Evolutionary conservation across 2,113 vertebrate species (phyloP), one percentile per base, ranked within the genome.

Genomic region (Terrapene triunguis): DNA sequence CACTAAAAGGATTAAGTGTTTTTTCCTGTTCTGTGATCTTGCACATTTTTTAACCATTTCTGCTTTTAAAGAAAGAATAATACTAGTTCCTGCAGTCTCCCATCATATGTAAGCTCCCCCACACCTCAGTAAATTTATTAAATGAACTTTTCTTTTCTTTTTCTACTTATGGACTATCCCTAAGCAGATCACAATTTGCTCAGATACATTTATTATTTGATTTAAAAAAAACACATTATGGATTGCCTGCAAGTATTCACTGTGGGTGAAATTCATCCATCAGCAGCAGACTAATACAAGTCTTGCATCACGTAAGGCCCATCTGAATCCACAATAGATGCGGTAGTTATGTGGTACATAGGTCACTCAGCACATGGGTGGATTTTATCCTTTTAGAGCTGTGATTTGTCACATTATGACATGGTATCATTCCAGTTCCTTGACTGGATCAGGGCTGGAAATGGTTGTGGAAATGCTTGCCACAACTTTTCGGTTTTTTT

Each of bases 401-500:
- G 5, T 38, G 8, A 72, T 38, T 72, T 5, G 35, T 72, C 19
- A 38, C 19, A 72, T 72, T 38, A 22, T 38, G 65, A 5, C 8
- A 38, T 38, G 65, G 19, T 72, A 29, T 47, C 44, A 6, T 44
- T 47, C 44, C 12, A 44, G 74, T 78, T 78, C 24, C 38, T 78
- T 44, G 74, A 12, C 11, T 14, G 38, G 74, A 47, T 44, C 74
- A 47, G 74, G 24, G 42, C 74, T 27, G 24, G 10, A 76, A 22
- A 6, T 76, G 72, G 72, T 76, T 24, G 4, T 87, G 80, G 35
- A 93, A 72, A 93, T 84, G 81, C 92, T 96, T 96, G 54, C 86
- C 92, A 87, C 89, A 95, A 89, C 53, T 7, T 72, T 38, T 21
- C 10, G 25, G 27, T 27, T 14, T 27, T 78, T 47, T 78, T 74